These are phyloP conservation scores for Corydoras sp. DNA, from an alignment of 2,113 vertebrate species.

Conservation along the genomic window DNA sequence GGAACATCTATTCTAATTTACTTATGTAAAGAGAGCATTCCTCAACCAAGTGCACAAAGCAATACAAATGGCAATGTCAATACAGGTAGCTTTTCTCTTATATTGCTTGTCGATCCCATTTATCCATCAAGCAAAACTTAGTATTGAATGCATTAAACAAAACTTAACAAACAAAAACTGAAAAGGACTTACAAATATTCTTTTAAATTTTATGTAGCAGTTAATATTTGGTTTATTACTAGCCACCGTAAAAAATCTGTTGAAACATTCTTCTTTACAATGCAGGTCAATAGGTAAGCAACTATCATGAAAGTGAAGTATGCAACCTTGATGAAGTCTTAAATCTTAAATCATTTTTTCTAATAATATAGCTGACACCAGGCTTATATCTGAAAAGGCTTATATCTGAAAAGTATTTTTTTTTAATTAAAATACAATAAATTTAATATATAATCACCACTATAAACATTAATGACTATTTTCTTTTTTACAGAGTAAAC, in stretches of 20 bases:
- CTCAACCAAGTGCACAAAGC: slow-evolving; percentile 35
- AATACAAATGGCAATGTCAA: slow-evolving; percentile 60
- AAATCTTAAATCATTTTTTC: background rate
- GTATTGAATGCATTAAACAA: slow-evolving; percentile 55
- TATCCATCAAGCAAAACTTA: slow-evolving; percentile 56
- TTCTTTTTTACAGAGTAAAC: too few species aligned
- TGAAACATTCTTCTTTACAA: background rate
- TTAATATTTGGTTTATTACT: background rate
- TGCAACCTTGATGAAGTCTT: background rate
- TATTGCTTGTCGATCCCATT: slow-evolving; percentile 56
- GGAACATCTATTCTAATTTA: background rate
- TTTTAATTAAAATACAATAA: too few species aligned
- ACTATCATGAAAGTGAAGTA: background rate
- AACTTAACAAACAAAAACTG: slow-evolving; percentile 47
- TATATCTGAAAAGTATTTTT: too few species aligned
- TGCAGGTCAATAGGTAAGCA: slow-evolving; percentile 1
- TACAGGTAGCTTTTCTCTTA: slow-evolving; percentile 58
- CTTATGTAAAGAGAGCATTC: background rate
- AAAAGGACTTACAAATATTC: slow-evolving; percentile 6
- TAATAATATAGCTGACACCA: too few species aligned
- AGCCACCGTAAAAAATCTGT: background rate
- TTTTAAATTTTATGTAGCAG: background rate
- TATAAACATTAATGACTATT: too few species aligned
- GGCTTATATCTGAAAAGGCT: too few species aligned
- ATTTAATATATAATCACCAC: too few species aligned